Base-by-base conservation (phyloP, 2,888 invertebrate species). In the Caenorhabditis wallacei region DNA sequence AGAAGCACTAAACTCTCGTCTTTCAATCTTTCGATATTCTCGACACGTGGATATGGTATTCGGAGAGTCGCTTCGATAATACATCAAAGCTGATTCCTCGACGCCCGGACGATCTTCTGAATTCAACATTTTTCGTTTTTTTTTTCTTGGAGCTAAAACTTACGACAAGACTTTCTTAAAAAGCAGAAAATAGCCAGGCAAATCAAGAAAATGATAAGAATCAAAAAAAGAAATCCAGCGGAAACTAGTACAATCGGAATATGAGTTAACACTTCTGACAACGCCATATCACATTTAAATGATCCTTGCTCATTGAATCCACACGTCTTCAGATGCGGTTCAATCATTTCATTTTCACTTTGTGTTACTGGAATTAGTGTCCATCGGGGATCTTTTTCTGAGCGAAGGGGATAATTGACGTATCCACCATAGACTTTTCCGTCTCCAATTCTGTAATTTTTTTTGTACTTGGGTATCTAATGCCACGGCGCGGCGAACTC, bases 401-500 rank as follows among this genome's bases (percentile, higher is more conserved):
- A 79, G 8, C 78, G 70, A 8, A 89, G 78, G 1, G 89, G 89
- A 64, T 89, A 89, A 69, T 89, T 89, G 18, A 89, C 64, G 40
- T 88, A 89, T 7, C 89, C 89, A 18, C 89, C 89, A 66, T 87
- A 81, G 5, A 89, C 87, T 56, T 82, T 53, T 7, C 89, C 89
- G 66, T 89, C 89, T 5, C 89, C 89, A 18, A 89, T 84, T 71
- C 86, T 88, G 80, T 72, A 84, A 66, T n/a, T n/a, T n/a, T n/a
- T n/a, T n/a, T n/a, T n/a, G n/a, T n/a, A n/a, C n/a, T n/a, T n/a
- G n/a, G n/a, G n/a, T n/a, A n/a, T n/a, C n/a, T n/a, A n/a, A n/a
- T n/a, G n/a, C n/a, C n/a, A n/a, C n/a, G n/a, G n/a, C n/a, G n/a
- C n/a, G n/a, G n/a, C n/a, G n/a, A n/a, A n/a, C n/a, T n/a, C n/a